Percentiles rank a stretch among this genome's conserved stretches.
These are phyloP conservation scores for Drosophila antonietae DNA, from an alignment of 2,888 invertebrate genomes.

Conservation along the genomic window DNA sequence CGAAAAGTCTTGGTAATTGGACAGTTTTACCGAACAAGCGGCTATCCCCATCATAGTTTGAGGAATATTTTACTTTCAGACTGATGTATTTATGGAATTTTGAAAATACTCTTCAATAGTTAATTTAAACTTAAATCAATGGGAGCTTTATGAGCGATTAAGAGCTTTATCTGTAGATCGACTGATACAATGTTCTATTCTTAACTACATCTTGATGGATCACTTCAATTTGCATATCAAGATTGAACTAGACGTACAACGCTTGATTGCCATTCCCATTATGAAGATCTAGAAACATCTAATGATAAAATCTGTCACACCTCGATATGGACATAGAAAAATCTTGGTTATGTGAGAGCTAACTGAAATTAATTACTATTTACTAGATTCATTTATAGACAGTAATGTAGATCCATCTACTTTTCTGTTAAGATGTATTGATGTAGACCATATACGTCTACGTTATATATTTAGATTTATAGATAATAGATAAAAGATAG, in stretches of 20 bases:
- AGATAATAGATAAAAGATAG: not conserved
- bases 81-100: not conserved
- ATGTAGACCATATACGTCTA: too few species aligned
- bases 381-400: not conserved
- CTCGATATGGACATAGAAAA: not conserved
- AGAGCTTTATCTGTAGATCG: not conserved
- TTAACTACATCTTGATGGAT: not conserved
- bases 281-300: not conserved
- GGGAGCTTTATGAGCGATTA: not conserved
- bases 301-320: not conserved
- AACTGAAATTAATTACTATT: not conserved
- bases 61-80: not conserved
- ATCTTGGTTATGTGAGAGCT: not conserved
- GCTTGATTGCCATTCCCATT: not conserved
- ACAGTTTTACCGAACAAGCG: not conserved
- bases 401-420: not conserved
- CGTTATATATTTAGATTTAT: too few species aligned
- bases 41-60: not conserved
- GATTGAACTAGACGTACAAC: not conserved
- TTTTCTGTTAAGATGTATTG: too few species aligned
- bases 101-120: too few species aligned
- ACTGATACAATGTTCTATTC: not conserved
- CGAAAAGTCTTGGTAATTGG: slow-evolving; percentile 4
- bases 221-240: not conserved
- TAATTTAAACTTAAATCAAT: not conserved